Conservation (phyloP, 2,888 invertebrate genomes). For the Prosapia bicincta region DNA sequence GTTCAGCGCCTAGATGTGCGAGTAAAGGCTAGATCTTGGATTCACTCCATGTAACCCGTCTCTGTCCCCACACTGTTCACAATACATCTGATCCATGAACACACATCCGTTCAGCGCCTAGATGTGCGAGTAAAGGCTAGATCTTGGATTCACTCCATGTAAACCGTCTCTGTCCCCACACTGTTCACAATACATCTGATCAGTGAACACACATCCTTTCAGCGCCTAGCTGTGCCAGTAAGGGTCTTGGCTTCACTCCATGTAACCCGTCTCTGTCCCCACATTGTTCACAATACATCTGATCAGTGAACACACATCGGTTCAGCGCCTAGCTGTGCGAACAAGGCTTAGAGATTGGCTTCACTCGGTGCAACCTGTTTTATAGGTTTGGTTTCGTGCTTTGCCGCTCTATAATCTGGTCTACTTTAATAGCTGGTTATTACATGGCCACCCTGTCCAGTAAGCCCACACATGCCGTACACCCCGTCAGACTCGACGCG, state of each 20-base stretch:
- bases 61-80: too few species aligned
- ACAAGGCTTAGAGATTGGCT: constrained; percentile 6
- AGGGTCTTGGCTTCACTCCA: not conserved
- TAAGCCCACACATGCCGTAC: constrained; percentile 27
- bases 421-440: constrained; percentile 31
- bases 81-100: too few species aligned
- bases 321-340: constrained; percentile 9
- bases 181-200: constrained; percentile 6
- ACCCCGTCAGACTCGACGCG: not conserved
- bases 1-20: too few species aligned
- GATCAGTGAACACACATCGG: not conserved
- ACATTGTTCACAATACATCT: not conserved
- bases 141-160: too few species aligned
- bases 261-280: not conserved
- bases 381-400: constrained; percentile 31
- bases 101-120: too few species aligned
- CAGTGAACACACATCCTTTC: not conserved
- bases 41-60: too few species aligned
- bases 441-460: constrained; percentile 28
- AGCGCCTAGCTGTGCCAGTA: not conserved
- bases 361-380: constrained; percentile 29
- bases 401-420: constrained; percentile 31
- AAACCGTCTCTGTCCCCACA: constrained; percentile 4
- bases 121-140: too few species aligned
- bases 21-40: too few species aligned